These are phyloP conservation scores for Brenthis daphne DNA, from an alignment of 2,888 invertebrate genomes.

Conservation along the genomic window DNA sequence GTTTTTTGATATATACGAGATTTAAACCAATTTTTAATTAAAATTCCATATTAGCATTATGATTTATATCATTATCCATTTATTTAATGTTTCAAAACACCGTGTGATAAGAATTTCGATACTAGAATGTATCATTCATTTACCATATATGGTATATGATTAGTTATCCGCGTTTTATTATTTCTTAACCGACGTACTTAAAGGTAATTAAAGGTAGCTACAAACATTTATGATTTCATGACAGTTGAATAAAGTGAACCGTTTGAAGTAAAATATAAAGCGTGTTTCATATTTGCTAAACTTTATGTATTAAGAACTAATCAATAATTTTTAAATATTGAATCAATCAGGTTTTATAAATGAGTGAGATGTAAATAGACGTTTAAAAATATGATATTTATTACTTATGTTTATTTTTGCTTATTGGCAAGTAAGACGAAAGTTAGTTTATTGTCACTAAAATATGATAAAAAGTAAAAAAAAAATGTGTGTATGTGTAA, in stretches of 20 bases:
- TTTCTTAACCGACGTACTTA: neutral
- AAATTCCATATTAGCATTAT: neutral
- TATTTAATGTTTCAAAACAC: neutral
- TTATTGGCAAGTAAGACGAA: too few species aligned
- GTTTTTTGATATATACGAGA: too few species aligned
- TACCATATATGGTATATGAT: slow-evolving; percentile 1
- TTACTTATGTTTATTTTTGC: too few species aligned
- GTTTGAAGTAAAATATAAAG: neutral
- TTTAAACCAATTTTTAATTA: neutral
- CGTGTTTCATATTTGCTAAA: neutral
- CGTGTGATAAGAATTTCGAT: neutral
- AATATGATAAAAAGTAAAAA: too few species aligned
- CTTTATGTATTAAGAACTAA: neutral
- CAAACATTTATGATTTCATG: neutral
- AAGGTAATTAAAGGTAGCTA: neutral
- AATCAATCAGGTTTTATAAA: too few species aligned
- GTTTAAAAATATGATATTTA: too few species aligned
- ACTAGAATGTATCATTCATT: neutral
- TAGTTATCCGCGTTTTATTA: neutral
- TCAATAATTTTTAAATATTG: too few species aligned
- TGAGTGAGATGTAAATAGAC: too few species aligned
- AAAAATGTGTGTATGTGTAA: too few species aligned
- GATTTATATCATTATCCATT: slow-evolving; percentile 1
- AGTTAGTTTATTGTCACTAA: too few species aligned
- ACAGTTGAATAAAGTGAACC: neutral